Base-by-base conservation (phyloP, 2,888 invertebrate genomes). In the Lithosia quadra region DNA sequence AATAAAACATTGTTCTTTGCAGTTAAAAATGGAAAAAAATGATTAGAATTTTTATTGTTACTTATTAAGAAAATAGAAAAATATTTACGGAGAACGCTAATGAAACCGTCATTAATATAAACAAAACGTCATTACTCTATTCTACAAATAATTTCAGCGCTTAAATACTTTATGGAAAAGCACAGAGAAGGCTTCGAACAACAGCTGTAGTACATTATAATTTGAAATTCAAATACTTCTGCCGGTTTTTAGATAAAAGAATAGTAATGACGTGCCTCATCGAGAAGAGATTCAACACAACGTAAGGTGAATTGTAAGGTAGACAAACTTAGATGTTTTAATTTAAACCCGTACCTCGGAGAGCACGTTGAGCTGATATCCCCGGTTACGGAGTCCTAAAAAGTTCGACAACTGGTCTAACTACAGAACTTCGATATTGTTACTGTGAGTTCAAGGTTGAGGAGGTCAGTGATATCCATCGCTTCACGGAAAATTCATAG, bases 171-270 rank as follows among this genome's bases (percentile, higher is more conserved):
- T 7, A n/a, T 49, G 49, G 9, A 49, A 49, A 49, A n/a, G 33
- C 18, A 53, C n/a, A 22, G 34, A 55, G 36, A 9, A 63, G 15
- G 18, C 56, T 56, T 55, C 24, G 21, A 36, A 63, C 63, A 56
- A 56, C 63, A 63, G 18, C 63, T 63, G 63, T 34, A 63, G 63
- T 28, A 55, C 34, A 55, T 36, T 63, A 34, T 36, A 63, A 63
- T 63, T 63, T 63, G 55, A 63, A 63, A n/a, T 63, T 63, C 63
- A 63, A 63, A 63, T 62, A 49, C 53, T 33, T 63, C 36, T 63
- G 63, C 34, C 21, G 33, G 55, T 63, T 56, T 28, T 7, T 18
- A n/a, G 63, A 34, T 36, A 63, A 21, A 63, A 56, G 63, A 63
- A 63, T 63, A 55, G 24, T 56, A 55, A 63, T 56, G 63, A 55